These are phyloP conservation scores for Dreissena polymorpha DNA, from an alignment of 1,140 invertebrate species.

Conservation along the genomic window DNA sequence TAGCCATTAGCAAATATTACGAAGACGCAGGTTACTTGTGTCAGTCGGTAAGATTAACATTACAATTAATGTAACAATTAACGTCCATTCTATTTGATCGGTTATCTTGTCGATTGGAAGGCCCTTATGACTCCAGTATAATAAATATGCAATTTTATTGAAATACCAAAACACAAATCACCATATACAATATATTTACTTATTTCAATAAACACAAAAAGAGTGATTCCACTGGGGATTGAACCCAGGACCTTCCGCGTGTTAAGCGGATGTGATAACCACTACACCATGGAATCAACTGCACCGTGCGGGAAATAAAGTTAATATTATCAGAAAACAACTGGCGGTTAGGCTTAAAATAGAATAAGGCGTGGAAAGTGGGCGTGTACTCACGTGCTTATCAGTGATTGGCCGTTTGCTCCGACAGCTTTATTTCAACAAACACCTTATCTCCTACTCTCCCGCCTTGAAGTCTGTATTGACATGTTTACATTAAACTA, in stretches of 20 bases:
- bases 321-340: background rate
- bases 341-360: background rate
- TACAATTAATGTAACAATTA: too few species aligned
- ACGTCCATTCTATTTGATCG: too few species aligned
- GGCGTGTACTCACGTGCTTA: slow-evolving; percentile 27
- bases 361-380: background rate
- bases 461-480: background rate
- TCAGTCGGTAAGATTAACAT: too few species aligned
- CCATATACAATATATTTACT: too few species aligned
- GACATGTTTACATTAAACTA: background rate
- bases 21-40: too few species aligned
- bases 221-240: slow-evolving; percentile 47
- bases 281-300: slow-evolving; percentile 70
- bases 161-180: too few species aligned
- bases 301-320: background rate
- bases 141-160: too few species aligned
- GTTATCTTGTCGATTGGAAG: too few species aligned
- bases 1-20: too few species aligned
- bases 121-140: too few species aligned
- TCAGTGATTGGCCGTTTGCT: background rate
- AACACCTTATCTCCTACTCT: background rate
- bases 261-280: slow-evolving; percentile 75
- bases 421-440: slow-evolving; percentile 12
- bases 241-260: slow-evolving; percentile 74
- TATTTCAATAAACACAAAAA: slow-evolving; percentile 4